These are phyloP conservation scores for Lamellibrachia luymesi DNA, from an alignment of 1,140 invertebrate species.

Conservation along the genomic window DNA sequence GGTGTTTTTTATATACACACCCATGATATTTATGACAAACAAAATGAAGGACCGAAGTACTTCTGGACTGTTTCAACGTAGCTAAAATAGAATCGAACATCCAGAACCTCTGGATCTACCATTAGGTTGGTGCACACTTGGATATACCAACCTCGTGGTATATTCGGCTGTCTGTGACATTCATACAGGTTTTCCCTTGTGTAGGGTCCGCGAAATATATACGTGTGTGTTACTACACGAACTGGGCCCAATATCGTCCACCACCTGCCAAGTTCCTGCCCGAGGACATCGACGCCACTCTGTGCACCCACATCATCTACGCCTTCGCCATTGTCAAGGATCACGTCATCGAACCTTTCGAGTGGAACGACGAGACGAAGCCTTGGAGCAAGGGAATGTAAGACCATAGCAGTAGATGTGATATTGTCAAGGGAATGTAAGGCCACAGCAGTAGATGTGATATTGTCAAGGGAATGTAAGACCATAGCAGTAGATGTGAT, in stretches of 20 bases:
- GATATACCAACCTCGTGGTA: background rate
- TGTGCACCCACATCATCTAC: slow-evolving; percentile 95
- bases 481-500: too few species aligned
- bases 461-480: too few species aligned
- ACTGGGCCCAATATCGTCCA: slow-evolving; percentile 94
- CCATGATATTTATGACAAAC: background rate
- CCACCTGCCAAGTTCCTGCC: slow-evolving; percentile 91
- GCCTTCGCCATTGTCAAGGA: slow-evolving; percentile 81
- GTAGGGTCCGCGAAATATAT: background rate
- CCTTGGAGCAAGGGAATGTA: background rate
- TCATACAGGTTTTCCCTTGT: background rate
- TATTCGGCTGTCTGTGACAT: background rate
- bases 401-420: background rate
- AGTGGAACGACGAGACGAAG: slow-evolving; percentile 46
- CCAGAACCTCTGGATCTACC: too few species aligned
- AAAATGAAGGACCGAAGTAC: background rate
- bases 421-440: too few species aligned
- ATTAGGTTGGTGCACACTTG: background rate
- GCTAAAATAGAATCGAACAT: background rate
- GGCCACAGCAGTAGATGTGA: too few species aligned
- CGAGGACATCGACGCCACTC: slow-evolving; percentile 90
- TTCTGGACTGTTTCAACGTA: background rate
- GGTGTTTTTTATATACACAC: background rate
- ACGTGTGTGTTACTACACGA: slow-evolving; percentile 83
- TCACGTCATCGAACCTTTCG: slow-evolving; percentile 41